Base-by-base conservation (phyloP, 2,797 vertebrate genomes). In the Galago senegalensis region DNA sequence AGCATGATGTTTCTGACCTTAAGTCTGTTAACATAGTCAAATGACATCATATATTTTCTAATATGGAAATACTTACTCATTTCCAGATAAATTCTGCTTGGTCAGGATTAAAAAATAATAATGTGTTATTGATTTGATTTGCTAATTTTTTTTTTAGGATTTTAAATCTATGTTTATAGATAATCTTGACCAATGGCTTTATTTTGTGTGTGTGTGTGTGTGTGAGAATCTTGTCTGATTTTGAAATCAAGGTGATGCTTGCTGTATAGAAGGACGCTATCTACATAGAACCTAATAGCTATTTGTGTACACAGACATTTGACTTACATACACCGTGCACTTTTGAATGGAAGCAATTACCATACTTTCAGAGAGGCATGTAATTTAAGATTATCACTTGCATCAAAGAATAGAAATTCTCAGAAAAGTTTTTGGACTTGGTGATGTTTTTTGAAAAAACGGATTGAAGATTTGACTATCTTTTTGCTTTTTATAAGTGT, bases 361-460 rank as follows among this genome's bases (percentile, higher is more conserved):
- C 49, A 49, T 49, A 56, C 43, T 93, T 83, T 67, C 65, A 84
- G 83, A 67, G 31, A 79, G 31, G 65, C 49, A 23, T 56, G 34
- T n/a, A 79, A 83, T 53, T 93, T 93, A 95, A 49, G 29, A 60
- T 84, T 87, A 43, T 76, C 70, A 53, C 58, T 94, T 70, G 31
- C 5, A 88, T 85, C 14, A 84, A 37, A 34, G 65, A 84, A 43
- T 67, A 73, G n/a, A 88, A 75, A 84, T 84, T 10, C 27, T 11
- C 27, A 31, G 60, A 23, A 84, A 79, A 79, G 5, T 88, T 23
- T 46, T 73, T 94, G 63, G 65, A 58, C 13, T 37, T 65, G 18
- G 9, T 18, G 21, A 25, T 70, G 53, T 40, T 77, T 76, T 76
- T 61, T 20, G 23, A 20, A 67, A n/a, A 67, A 67, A 84, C 29